phyloP scores from a whole-genome alignment of 2,888 invertebrate species.

The Ennomos fuscantarius region DNA sequence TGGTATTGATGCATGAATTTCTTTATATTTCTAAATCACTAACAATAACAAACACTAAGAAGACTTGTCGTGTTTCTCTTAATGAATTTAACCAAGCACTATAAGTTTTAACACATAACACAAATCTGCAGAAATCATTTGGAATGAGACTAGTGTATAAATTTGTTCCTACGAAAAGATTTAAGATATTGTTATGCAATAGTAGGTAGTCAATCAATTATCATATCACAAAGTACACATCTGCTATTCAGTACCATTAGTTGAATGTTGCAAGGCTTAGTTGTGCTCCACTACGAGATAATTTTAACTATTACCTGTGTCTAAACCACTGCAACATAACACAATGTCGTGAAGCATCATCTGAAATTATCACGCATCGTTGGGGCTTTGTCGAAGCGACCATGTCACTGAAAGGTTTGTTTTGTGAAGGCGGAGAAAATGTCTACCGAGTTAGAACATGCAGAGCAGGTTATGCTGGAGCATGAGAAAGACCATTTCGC shows the following conservation, averaged over 20 bases:
- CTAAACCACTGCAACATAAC: slow-evolving; percentile 60
- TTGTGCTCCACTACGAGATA: slow-evolving; percentile 6
- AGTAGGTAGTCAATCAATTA: slow-evolving; percentile 7
- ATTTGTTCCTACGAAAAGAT: too few species aligned
- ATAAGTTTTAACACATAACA: too few species aligned
- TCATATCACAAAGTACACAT: slow-evolving; percentile 22
- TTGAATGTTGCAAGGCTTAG: slow-evolving; percentile 43
- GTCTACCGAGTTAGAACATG: slow-evolving; percentile 81
- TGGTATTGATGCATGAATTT: slow-evolving; percentile 1
- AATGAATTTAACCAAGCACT: neutral
- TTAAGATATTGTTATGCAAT: slow-evolving; percentile 4
- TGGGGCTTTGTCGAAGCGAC: slow-evolving; percentile 55
- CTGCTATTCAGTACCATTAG: slow-evolving; percentile 28
- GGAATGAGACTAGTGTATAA: too few species aligned
- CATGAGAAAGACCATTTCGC: slow-evolving; percentile 78
- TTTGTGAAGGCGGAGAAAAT: slow-evolving; percentile 83
- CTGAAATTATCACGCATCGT: slow-evolving; percentile 64
- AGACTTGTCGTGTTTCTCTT: neutral
- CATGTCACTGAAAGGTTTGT: slow-evolving; percentile 76
- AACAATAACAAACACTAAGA: slow-evolving; percentile 14
- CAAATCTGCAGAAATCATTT: too few species aligned
- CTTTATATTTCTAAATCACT: slow-evolving; percentile 6
- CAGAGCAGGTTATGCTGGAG: slow-evolving; percentile 83
- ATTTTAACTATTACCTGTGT: slow-evolving; percentile 33
- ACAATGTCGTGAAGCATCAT: slow-evolving; percentile 64